phyloP scores from a whole-genome alignment of 2,113 vertebrate species.

The Melozone crissalis region DNA sequence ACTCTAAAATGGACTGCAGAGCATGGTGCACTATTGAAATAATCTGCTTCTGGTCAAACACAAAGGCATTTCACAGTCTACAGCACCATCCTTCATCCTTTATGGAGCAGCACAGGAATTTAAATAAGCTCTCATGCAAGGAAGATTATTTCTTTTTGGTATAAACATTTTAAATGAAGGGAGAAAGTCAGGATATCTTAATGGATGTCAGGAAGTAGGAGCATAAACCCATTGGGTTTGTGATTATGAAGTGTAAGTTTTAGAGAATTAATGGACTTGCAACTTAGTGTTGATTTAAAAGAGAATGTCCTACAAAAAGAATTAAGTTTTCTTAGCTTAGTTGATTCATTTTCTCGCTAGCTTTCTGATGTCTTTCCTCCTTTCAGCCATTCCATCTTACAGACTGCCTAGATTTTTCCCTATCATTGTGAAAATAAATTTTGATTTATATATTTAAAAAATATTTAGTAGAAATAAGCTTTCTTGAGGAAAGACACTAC shows the following conservation, averaged over 20 bases:
- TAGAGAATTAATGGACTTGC: not conserved
- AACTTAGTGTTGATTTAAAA: not conserved
- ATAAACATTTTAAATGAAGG: not conserved
- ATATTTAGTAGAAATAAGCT: not conserved
- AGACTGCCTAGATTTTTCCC: not conserved
- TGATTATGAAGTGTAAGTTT: not conserved
- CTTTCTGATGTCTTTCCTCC: not conserved
- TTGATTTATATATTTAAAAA: not conserved
- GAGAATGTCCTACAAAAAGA: not conserved
- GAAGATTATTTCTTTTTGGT: not conserved
- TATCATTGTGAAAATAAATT: not conserved
- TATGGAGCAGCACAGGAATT: not conserved
- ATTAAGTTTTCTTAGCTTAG: not conserved
- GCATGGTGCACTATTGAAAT: not conserved
- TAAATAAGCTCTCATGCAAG: not conserved
- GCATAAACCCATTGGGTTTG: not conserved
- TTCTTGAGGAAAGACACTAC: not conserved
- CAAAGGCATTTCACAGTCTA: not conserved
- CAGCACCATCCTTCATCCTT: not conserved
- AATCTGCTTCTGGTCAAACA: not conserved
- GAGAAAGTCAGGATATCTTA: not conserved
- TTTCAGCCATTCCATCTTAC: not conserved
- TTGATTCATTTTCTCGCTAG: not conserved
- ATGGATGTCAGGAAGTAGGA: not conserved
- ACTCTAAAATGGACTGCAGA: not conserved